Evolutionary conservation across 2,797 vertebrate species (phyloP), one percentile per base, ranked within the genome.

Genomic region (Betta splendens): DNA sequence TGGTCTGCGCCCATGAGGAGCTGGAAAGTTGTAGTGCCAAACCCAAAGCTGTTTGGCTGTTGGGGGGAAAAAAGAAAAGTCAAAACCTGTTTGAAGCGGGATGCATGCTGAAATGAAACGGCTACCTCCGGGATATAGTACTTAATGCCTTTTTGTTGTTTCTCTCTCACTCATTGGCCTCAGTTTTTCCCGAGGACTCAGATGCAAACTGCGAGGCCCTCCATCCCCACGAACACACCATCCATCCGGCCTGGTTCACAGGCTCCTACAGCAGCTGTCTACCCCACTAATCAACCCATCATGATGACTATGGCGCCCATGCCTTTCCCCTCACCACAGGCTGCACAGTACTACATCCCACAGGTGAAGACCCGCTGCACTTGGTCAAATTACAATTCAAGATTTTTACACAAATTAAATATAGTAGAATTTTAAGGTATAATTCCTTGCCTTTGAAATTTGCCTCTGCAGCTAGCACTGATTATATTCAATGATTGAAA

Each of bases 301-400:
- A 96, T 99, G 96, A 99, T 99, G 97, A 92, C 97, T 47, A 97
- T 98, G 89, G 92, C 97, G 20, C 94, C 95, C 13, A 96, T 99
- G 96, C 94, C 95, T 59, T 99, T 98, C 76, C 93, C 94, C 0
- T 95, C 97, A 66, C 94, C 94, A 44, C 97, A 98, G 91, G 92
- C 95, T 25, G 90, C 95, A 69, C 97, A 97, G 87, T 99, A 98
- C 94, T 99, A 97, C 85, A 98, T 99, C 77, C 94, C 94, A 45
- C 97, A 97, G 96, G 97, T 98, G 89, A 86, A 15, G 12, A 39
- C 29, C 7, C 17, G 5, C 2, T 25, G 9, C 46, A 23, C 10
- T 3, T 3, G 9, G 1, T 8, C 32, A 18, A 17, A 7, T 10
- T 1, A 36, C 7, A 23, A 26, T 22, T 37, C 5, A 35, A 23